Evolutionary conservation across 2,888 invertebrate genomes (phyloP).

Genomic region (Conops quadrifasciatus): DNA sequence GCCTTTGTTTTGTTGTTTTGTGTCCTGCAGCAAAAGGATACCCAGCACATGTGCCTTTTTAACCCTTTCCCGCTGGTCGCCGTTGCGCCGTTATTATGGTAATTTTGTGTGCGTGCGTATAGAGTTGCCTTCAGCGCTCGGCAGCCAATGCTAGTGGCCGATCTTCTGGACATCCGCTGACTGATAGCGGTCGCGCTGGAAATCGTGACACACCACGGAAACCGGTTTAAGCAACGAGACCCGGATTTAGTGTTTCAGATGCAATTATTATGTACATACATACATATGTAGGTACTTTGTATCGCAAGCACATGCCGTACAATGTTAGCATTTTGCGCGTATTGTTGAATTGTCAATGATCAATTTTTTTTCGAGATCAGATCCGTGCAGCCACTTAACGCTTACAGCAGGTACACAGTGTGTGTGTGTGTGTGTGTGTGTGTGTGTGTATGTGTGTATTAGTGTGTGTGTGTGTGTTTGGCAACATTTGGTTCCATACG

Average conservation of each 20-base stretch:
- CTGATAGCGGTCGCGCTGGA: slow-evolving; percentile 13
- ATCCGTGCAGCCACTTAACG: too few relatives aligned
- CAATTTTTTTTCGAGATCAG: too few relatives aligned
- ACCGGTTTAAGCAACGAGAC: background rate
- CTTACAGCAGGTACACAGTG: too few relatives aligned
- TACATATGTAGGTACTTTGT: background rate
- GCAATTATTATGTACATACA: background rate
- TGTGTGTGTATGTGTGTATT: too few relatives aligned
- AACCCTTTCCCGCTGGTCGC: slow-evolving; percentile 11
- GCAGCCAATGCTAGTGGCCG: background rate
- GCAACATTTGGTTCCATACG: too few relatives aligned
- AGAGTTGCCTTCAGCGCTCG: too few relatives aligned
- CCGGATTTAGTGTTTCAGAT: background rate
- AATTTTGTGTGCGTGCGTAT: slow-evolving; percentile 3
- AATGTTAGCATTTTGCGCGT: too few relatives aligned
- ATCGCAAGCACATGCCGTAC: background rate
- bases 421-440: too few relatives aligned
- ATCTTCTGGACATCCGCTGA: slow-evolving; percentile 8
- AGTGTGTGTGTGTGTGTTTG: too few relatives aligned
- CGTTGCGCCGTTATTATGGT: background rate
- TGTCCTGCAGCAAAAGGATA: background rate
- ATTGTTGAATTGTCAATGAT: too few relatives aligned
- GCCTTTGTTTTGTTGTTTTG: background rate
- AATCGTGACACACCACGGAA: background rate
- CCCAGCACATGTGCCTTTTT: slow-evolving; percentile 15